These are phyloP conservation scores for Chaenogobius annularis DNA, from an alignment of 2,113 vertebrate species.

Conservation along the genomic window DNA sequence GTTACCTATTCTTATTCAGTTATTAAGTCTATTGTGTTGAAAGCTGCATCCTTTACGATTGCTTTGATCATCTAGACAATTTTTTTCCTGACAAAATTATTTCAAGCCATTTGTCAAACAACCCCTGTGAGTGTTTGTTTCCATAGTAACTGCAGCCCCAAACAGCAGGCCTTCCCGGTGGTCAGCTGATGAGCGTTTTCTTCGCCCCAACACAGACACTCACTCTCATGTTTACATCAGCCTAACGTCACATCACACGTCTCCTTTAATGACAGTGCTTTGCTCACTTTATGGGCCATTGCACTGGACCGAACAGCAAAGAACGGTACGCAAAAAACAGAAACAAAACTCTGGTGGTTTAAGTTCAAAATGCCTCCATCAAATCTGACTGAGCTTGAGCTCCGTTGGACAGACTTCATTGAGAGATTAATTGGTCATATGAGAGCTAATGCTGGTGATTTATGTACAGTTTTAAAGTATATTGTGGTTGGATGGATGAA, in stretches of 20 bases:
- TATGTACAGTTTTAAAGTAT: not conserved
- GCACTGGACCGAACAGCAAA: conserved; percentile 16
- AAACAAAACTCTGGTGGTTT: conserved; percentile 30
- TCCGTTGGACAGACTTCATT: conserved; percentile 12
- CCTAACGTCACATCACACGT: conserved; percentile 46
- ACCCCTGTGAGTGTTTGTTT: conserved; percentile 32
- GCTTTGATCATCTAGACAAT: not conserved
- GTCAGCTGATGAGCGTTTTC: conserved; percentile 48
- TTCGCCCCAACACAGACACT: conserved; percentile 33
- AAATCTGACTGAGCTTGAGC: too few relatives aligned
- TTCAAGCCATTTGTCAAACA: not conserved
- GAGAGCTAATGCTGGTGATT: not conserved
- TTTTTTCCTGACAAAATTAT: not conserved
- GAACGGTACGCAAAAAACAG: conserved; percentile 20
- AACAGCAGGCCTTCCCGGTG: conserved; percentile 40
- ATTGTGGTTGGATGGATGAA: not conserved
- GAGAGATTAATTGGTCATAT: not conserved
- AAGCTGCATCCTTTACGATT: not conserved
- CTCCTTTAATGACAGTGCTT: conserved; percentile 47
- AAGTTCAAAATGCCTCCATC: conserved; percentile 13
- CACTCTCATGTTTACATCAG: conserved; percentile 55
- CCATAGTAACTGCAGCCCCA: conserved; percentile 46
- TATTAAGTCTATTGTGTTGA: not conserved
- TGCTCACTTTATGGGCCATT: conserved; percentile 20
- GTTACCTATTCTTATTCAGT: too few relatives aligned